Base-by-base conservation (phyloP, 2,797 vertebrate genomes). In the Thalassophryne amazonica region DNA sequence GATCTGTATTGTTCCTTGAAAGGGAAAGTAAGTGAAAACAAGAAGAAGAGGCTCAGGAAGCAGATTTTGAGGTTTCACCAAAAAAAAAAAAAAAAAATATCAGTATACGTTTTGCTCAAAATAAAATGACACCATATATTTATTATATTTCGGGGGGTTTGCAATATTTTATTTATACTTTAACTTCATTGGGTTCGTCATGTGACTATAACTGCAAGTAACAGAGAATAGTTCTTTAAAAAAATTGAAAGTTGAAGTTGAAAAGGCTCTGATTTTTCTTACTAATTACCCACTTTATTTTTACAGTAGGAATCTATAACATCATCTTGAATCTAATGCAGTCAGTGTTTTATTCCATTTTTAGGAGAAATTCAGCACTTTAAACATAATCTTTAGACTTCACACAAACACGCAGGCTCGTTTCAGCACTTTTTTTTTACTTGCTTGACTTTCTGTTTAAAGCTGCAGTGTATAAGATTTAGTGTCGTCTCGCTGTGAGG, bases 281-380 rank as follows among this genome's bases (percentile, higher is more conserved):
- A n/a, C n/a, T n/a, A n/a, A n/a, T n/a, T n/a, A n/a, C n/a, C n/a
- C n/a, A n/a, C n/a, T n/a, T n/a, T n/a, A n/a, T n/a, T 7, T 40
- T 20, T 43, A 2, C 28, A 7, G 34, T 19, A 31, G n/a, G 15
- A 15, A n/a, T 25, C 31, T n/a, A 40, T 24, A 20, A 43, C 37
- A 11, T 7, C n/a, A 19, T 25, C 6, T 11, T 55, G 6, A 29
- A 45, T 40, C 19, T 45, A 23, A 27, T 29, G 15, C 31, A 60
- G 29, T 32, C 11, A 21, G 8, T 41, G 11, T 56, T 57, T 16
- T 2, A 14, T 54, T 46, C 33, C 27, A 20, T 33, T 57, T 7
- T 63, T 51, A 6, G 42, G 29, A 63, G 43, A 77, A 64, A 62
- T 38, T 24, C 62, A 45, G 70, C 69, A 82, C 75, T 81, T 84